These are phyloP conservation scores for Danionella cerebrum DNA, from an alignment of 2,113 vertebrate species.

Conservation along the genomic window DNA sequence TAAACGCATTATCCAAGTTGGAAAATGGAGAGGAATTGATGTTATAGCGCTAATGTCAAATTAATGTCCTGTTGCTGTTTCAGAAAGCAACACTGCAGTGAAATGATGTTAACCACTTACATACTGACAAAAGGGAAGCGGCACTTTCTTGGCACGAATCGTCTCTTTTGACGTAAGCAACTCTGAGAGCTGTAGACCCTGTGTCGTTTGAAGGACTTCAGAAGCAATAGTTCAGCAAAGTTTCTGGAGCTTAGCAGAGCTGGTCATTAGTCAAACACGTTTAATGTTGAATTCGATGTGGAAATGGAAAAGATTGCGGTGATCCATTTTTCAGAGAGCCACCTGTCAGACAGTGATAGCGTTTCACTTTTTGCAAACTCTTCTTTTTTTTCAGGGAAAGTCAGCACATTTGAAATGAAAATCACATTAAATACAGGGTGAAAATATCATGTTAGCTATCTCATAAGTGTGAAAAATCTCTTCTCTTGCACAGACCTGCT, in stretches of 20 bases:
- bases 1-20: conserved; percentile 89
- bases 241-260: not conserved
- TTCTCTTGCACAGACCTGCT: too few species aligned
- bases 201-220: conserved; percentile 21
- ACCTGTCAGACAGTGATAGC: conserved; percentile 18
- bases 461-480: too few species aligned
- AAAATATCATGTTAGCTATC: not conserved
- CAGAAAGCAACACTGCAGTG: conserved; percentile 69
- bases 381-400: conserved; percentile 1
- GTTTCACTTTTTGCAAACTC: not conserved
- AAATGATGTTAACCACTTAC: conserved; percentile 67
- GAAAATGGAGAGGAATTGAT: conserved; percentile 75
- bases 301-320: not conserved
- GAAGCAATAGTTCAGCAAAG: not conserved
- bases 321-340: not conserved
- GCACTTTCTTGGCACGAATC: conserved; percentile 7
- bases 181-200: conserved; percentile 24
- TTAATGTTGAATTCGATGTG: conserved; percentile 3
- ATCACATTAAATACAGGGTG: not conserved
- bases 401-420: conserved; percentile 4
- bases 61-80: conserved; percentile 78
- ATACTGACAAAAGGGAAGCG: conserved; percentile 36
- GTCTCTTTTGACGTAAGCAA: conserved; percentile 1
- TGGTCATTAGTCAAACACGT: conserved; percentile 22
- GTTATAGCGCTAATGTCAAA: conserved; percentile 78